Percentiles rank a stretch among this genome's conserved stretches.
phyloP scores from a whole-genome alignment of 2,888 invertebrate genomes.

The Diarsia rubi region DNA sequence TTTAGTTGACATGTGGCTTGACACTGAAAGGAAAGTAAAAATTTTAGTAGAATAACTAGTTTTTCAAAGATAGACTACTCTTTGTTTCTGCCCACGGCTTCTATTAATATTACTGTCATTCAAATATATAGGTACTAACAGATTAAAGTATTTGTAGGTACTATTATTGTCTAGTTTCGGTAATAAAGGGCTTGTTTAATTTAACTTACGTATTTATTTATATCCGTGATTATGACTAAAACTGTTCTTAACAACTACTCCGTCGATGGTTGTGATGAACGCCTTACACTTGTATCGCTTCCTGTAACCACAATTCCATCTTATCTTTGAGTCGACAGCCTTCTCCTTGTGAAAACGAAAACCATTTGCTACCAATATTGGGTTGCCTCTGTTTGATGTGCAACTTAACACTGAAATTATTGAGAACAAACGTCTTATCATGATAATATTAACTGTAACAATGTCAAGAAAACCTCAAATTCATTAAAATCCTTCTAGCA shows the following conservation, averaged over 20 bases:
- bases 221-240: constrained; percentile 63
- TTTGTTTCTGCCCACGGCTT: background rate
- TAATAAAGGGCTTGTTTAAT: too few species aligned
- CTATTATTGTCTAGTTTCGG: too few species aligned
- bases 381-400: constrained; percentile 32
- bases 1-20: constrained; percentile 29
- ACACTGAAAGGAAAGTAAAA: constrained; percentile 39
- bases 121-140: background rate
- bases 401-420: constrained; percentile 33
- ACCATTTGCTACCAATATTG: constrained; percentile 63
- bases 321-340: constrained; percentile 47
- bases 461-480: background rate
- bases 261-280: constrained; percentile 64
- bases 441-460: background rate
- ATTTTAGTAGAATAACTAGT: background rate
- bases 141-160: too few species aligned
- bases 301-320: constrained; percentile 67
- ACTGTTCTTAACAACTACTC: constrained; percentile 51
- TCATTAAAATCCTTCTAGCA: background rate
- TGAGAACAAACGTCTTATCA: background rate
- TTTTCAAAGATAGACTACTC: background rate
- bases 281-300: constrained; percentile 65
- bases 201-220: background rate
- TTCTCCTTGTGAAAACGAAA: constrained; percentile 72
- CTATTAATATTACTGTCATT: background rate